Evolutionary conservation across 2,797 vertebrate species (phyloP).

Genomic region (Cyclura pinguis): DNA sequence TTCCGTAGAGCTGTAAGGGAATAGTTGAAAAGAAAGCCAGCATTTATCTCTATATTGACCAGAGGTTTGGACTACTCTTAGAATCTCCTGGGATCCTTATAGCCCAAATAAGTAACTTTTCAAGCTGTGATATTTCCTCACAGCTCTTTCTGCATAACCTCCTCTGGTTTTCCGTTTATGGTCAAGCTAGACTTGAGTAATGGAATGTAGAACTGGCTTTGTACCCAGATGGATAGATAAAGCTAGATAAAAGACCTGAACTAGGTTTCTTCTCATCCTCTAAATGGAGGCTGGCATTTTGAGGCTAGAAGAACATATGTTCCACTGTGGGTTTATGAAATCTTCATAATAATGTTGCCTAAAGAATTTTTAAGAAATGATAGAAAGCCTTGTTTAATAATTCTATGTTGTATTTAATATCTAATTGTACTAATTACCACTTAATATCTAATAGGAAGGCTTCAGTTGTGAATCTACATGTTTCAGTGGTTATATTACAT

Average conservation of each 20-base stretch:
- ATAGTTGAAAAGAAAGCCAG: not conserved
- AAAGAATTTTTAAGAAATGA: too few species aligned
- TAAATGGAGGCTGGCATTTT: not conserved
- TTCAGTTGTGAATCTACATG: too few species aligned
- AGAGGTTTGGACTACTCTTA: too few species aligned
- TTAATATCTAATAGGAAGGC: too few species aligned
- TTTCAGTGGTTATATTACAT: too few species aligned
- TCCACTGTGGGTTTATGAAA: not conserved
- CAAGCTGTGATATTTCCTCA: not conserved
- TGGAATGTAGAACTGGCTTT: conserved; percentile 4
- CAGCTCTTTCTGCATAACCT: not conserved
- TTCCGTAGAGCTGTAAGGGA: not conserved
- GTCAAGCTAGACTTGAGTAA: not conserved
- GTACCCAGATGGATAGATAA: conserved; percentile 1
- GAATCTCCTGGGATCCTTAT: too few species aligned
- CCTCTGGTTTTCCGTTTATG: conserved; percentile 1
- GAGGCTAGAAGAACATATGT: not conserved
- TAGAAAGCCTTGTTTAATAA: too few species aligned
- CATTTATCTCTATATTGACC: too few species aligned
- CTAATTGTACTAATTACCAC: too few species aligned
- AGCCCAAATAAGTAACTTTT: too few species aligned
- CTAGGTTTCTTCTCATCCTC: not conserved
- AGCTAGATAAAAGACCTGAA: not conserved
- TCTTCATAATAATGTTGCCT: not conserved
- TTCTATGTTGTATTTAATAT: too few species aligned